A percentile compares a stretch with the other conserved stretches of the same genome.
phyloP scores from a whole-genome alignment of 1,140 invertebrate species.

The Pygmarrhopalites habei region DNA sequence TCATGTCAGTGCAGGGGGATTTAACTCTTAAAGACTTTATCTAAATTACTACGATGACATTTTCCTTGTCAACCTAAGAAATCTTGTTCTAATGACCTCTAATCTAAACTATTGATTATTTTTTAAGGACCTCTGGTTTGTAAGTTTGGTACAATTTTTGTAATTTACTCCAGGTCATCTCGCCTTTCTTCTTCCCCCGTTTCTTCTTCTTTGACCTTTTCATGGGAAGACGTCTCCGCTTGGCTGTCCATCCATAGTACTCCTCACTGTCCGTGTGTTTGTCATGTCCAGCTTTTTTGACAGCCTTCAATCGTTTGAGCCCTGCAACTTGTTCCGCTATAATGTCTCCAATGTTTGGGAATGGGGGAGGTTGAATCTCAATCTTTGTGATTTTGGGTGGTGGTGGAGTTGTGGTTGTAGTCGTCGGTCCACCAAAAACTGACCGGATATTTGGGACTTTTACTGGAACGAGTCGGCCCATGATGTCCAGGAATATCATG shows the following conservation, averaged over 20 bases:
- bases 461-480: neutral
- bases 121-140: no score
- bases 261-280: neutral
- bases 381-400: constrained; percentile 7
- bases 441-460: no score
- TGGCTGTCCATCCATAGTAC: neutral
- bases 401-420: constrained; percentile 2
- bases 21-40: no score
- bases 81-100: no score
- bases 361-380: neutral
- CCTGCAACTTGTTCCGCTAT: no score
- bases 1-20: no score
- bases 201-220: constrained; percentile 3
- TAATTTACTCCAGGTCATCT: no score
- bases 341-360: neutral
- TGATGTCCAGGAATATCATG: constrained; percentile 24
- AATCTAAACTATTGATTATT: no score
- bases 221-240: neutral
- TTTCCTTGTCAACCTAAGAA: no score
- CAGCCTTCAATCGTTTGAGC: no score
- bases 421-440: neutral
- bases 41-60: no score
- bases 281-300: neutral
- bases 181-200: neutral
- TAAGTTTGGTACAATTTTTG: no score